A percentile compares a stretch with the other conserved stretches of the same genome.
Evolutionary conservation across 2,888 invertebrate genomes (phyloP).

Genomic region (Latrodectus elegans): DNA sequence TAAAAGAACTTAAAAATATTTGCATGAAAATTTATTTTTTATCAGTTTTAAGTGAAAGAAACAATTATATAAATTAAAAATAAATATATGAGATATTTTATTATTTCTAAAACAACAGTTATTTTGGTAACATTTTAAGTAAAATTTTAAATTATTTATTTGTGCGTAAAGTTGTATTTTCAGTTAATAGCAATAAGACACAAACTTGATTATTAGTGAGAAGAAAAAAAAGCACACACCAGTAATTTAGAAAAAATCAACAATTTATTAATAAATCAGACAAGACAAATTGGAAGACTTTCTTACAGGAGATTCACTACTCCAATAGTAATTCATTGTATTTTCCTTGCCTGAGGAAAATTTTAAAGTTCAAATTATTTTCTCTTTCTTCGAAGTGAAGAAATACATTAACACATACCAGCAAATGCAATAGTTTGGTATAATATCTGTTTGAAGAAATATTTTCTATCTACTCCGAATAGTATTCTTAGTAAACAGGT

Average conservation of each 20-base stretch:
- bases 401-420: constrained; percentile 36
- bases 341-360: constrained; percentile 46
- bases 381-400: constrained; percentile 12
- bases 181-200: no score
- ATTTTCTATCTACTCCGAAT: neutral
- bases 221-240: neutral
- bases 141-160: no score
- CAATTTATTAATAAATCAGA: constrained; percentile 66
- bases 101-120: no score
- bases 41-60: no score
- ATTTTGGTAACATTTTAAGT: no score
- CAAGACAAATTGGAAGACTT: constrained; percentile 67
- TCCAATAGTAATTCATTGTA: constrained; percentile 22
- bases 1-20: no score
- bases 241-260: constrained; percentile 45
- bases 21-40: no score
- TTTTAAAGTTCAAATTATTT: constrained; percentile 21
- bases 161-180: no score
- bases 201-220: no score
- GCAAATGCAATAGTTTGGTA: constrained; percentile 5
- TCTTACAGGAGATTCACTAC: constrained; percentile 57
- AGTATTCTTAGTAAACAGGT: neutral
- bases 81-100: no score
- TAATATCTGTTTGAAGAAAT: neutral
- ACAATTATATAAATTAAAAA: no score